phyloP scores from a whole-genome alignment of 2,888 invertebrate species.

The Mechanitis mazaeus region DNA sequence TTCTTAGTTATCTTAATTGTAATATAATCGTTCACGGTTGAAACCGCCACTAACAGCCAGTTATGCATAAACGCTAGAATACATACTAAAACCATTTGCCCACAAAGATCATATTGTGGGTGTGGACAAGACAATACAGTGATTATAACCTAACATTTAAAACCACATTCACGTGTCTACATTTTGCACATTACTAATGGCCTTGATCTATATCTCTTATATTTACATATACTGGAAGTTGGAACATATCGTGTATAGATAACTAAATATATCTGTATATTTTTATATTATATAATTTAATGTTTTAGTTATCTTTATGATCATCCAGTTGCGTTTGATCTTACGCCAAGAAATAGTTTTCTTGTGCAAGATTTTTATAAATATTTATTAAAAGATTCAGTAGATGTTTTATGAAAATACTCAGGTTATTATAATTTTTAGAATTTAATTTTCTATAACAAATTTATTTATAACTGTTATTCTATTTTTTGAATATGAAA shows the following conservation, averaged over 20 bases:
- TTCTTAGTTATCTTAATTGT: too few species aligned
- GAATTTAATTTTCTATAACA: too few species aligned
- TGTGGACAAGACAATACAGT: too few species aligned
- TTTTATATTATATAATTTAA: not conserved
- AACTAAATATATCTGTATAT: not conserved
- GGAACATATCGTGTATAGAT: not conserved
- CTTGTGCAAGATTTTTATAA: constrained; percentile 17
- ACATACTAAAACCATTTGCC: too few species aligned
- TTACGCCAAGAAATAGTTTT: constrained; percentile 16
- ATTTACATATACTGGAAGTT: not conserved
- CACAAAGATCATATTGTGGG: too few species aligned
- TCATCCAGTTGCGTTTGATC: constrained; percentile 18
- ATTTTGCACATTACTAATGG: constrained; percentile 8
- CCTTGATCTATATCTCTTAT: constrained; percentile 7
- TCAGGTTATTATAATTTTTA: too few species aligned
- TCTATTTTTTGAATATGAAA: too few species aligned
- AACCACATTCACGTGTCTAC: constrained; percentile 13
- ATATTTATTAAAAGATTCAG: constrained; percentile 7
- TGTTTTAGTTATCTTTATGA: not conserved
- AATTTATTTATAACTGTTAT: too few species aligned
- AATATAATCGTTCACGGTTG: too few species aligned
- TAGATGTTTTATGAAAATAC: constrained; percentile 9
- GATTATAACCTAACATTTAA: not conserved
- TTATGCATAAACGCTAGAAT: too few species aligned
- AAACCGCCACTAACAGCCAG: too few species aligned